Evolutionary conservation across 37 sponge, comb jelly and placozoan genomes (phyloP).

Genomic region (Oopsacas minuta): DNA sequence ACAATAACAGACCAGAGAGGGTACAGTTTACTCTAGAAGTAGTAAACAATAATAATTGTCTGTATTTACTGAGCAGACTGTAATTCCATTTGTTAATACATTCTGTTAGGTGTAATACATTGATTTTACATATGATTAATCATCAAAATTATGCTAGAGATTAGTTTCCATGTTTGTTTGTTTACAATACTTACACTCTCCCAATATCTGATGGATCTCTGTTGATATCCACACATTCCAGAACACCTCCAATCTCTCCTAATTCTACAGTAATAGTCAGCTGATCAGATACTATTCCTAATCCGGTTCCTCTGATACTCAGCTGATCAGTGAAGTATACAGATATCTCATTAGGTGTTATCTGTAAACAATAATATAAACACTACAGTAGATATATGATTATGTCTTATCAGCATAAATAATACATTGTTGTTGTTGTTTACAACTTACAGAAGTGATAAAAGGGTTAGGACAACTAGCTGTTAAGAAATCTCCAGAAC

Average conservation of each 20-base stretch:
- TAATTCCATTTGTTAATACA: neutral
- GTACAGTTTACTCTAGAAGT: neutral
- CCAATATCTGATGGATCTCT: neutral
- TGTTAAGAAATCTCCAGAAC: neutral
- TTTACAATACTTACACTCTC: neutral
- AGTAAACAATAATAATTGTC: neutral
- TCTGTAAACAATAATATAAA: neutral
- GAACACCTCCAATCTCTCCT: neutral
- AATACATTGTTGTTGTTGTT: neutral
- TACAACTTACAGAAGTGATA: neutral
- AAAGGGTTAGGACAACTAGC: neutral
- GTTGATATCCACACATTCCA: neutral
- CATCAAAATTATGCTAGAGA: too few species aligned
- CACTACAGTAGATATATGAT: neutral
- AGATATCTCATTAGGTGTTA: neutral
- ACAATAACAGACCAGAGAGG: neutral
- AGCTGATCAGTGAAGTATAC: neutral
- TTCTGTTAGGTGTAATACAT: too few species aligned
- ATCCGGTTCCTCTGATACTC: neutral
- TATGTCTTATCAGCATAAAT: too few species aligned
- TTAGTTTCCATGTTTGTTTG: neutral
- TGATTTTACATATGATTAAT: too few species aligned
- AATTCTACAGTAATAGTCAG: neutral
- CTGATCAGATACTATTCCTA: neutral
- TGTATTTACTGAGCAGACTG: neutral